phyloP scores from a whole-genome alignment of 1,140 invertebrate genomes.

The Tetramorium parvispinum region DNA sequence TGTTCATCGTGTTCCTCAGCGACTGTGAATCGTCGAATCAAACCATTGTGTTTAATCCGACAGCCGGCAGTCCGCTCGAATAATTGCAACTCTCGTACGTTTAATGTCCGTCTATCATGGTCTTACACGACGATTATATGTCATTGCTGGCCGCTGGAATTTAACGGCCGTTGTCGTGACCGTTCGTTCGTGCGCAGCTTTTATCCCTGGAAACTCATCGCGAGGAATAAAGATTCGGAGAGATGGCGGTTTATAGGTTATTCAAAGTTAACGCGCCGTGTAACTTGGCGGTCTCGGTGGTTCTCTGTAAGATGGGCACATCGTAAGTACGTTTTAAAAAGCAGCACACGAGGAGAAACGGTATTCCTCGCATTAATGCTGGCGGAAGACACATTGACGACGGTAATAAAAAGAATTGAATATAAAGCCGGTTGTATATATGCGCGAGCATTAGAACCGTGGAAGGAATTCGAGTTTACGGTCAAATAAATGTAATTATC shows the following conservation, averaged over 20 bases:
- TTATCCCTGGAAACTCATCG: conserved; percentile 29
- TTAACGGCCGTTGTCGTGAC: conserved; percentile 1
- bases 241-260: conserved; percentile 46
- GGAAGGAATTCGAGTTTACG: conserved; percentile 40
- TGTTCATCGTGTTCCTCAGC: neutral
- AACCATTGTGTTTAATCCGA: neutral
- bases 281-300: conserved; percentile 14
- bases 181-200: conserved; percentile 14
- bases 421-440: conserved; percentile 32
- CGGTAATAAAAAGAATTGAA: conserved; percentile 52
- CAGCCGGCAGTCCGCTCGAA: neutral
- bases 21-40: neutral
- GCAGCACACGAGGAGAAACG: neutral
- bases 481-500: conserved; percentile 55
- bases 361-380: conserved; percentile 25
- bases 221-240: conserved; percentile 34
- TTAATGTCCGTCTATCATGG: neutral
- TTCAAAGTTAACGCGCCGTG: conserved; percentile 59
- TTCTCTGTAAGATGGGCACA: neutral
- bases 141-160: neutral
- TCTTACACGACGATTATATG: conserved; percentile 18
- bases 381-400: conserved; percentile 35
- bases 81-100: conserved; percentile 10
- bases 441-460: neutral
- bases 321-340: conserved; percentile 48